Evolutionary conservation across 2,113 vertebrate genomes (phyloP).

Genomic region (Narcine bancroftii): DNA sequence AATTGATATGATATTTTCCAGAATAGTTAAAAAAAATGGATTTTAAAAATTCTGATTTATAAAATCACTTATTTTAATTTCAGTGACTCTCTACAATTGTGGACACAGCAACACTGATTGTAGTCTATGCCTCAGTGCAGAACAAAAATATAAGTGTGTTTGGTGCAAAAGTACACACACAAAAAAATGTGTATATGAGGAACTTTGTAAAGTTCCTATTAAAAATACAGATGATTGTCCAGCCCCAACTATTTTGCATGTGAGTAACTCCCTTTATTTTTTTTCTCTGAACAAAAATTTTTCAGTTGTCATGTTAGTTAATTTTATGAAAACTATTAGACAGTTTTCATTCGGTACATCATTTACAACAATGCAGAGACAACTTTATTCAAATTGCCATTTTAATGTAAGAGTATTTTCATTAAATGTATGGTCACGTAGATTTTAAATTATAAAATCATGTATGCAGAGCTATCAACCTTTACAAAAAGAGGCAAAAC

Average conservation of each 20-base stretch:
- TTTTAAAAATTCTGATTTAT: not conserved
- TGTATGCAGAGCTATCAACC: not conserved
- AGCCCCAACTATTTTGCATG: slow-evolving; percentile 66
- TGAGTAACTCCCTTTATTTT: slow-evolving; percentile 51
- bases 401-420: not conserved
- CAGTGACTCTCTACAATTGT: slow-evolving; percentile 85
- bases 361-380: not conserved
- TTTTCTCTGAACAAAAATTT: not conserved
- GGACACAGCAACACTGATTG: slow-evolving; percentile 82
- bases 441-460: not conserved
- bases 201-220: slow-evolving; percentile 51
- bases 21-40: too few relatives aligned
- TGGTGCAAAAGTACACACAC: slow-evolving; percentile 63
- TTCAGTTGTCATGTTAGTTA: too few relatives aligned
- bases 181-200: slow-evolving; percentile 63
- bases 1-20: not conserved
- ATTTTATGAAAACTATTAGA: not conserved
- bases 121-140: slow-evolving; percentile 77
- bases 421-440: not conserved
- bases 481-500: not conserved
- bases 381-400: not conserved
- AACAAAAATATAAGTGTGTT: slow-evolving; percentile 63
- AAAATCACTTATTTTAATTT: slow-evolving; percentile 10
- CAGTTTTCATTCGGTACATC: not conserved
- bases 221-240: slow-evolving; percentile 59